Conservation (phyloP, 2,113 vertebrate genomes). For the Nerophis lumbriciformis region DNA sequence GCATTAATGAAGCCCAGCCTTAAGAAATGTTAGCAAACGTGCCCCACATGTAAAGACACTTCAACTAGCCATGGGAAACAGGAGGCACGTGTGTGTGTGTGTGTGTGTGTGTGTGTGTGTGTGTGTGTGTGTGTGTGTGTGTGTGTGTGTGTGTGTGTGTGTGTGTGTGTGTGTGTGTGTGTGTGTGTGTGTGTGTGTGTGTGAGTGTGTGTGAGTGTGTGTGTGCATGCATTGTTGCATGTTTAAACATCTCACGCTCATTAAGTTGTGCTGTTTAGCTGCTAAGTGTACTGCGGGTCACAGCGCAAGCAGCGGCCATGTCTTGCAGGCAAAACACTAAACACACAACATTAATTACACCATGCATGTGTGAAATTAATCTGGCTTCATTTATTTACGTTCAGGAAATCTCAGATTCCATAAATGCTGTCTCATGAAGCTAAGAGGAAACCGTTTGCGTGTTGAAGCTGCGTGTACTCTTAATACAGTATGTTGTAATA, state of each 20-base stretch:
- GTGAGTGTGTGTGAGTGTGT: constrained; percentile 14
- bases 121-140: constrained; percentile 11
- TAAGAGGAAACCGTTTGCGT: background rate
- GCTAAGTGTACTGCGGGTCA: constrained; percentile 37
- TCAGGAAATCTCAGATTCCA: constrained; percentile 4
- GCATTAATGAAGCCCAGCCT: constrained; percentile 75
- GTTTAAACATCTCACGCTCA: constrained; percentile 54
- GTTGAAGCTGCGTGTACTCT: background rate
- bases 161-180: constrained; percentile 15
- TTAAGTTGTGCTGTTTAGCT: constrained; percentile 54
- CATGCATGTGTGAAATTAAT: constrained; percentile 31
- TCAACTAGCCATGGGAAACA: constrained; percentile 49
- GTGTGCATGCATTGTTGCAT: constrained; percentile 28
- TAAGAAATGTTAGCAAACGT: constrained; percentile 73
- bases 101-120: constrained; percentile 14
- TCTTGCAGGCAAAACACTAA: constrained; percentile 38
- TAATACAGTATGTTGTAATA: background rate
- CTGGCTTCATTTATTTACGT: constrained; percentile 24
- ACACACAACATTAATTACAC: constrained; percentile 35
- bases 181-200: constrained; percentile 13
- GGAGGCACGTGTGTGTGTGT: background rate
- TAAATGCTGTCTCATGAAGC: background rate
- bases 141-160: constrained; percentile 6
- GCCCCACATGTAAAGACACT: constrained; percentile 68
- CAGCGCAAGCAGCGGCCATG: constrained; percentile 34